Evolutionary conservation across 2,113 vertebrate genomes (phyloP), one percentile per base, ranked within the genome.

Genomic region (Prolemur simus): DNA sequence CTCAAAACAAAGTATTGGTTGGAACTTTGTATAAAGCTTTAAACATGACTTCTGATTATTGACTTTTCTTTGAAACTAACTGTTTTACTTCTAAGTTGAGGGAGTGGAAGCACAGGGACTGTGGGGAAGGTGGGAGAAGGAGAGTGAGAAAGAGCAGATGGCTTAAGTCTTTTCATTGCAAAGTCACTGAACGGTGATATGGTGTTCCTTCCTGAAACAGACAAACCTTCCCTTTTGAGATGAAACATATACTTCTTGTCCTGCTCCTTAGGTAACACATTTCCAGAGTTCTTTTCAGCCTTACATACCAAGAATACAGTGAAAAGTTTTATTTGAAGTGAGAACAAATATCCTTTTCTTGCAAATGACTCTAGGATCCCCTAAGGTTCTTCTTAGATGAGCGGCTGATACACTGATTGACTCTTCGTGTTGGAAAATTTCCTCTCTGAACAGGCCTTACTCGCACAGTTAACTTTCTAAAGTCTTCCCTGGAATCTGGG

Each of bases 401-500:
- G 94, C 86, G 93, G 32, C 86, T 97, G 94, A 97, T 97, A 96
- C 52, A 78, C 82, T 66, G 97, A 97, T 94, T 87, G 93, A 87
- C 92, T 97, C 96, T 95, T 98, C 94, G 74, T 98, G 94, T 94
- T 96, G 97, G 97, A 98, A 98, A 98, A 93, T 86, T 84, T 98
- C 96, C 96, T 97, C 96, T 94, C 89, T 98, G 95, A 96, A 97
- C 52, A 86, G 92, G 96, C 94, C 95, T 98, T 49, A 64, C 95
- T 98, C 96, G 71, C 95, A 95, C 96, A 93, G 92, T 97, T 98
- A 98, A 98, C 98, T 98, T 98, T 98, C 98, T 98, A 98, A 98
- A 98, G 97, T 98, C 97, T 97, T 95, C 97, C 98, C 98, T 97
- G 97, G 98, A 98, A 98, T 98, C 97, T 86, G n/a, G 10, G 97